Evolutionary conservation across 2,113 vertebrate genomes (phyloP), one percentile per base, ranked within the genome.

Genomic region (Centropristis striata): DNA sequence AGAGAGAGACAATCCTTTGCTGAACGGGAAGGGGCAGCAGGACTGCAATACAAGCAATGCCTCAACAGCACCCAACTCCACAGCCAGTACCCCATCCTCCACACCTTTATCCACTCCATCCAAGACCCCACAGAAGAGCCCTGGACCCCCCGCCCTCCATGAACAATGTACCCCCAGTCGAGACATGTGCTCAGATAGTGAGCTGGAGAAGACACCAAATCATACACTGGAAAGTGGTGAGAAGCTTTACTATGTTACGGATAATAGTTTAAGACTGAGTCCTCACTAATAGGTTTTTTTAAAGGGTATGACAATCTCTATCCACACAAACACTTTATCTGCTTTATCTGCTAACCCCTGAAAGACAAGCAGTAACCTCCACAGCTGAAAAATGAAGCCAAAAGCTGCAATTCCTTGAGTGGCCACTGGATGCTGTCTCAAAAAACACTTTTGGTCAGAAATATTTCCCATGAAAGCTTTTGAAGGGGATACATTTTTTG

Each of bases 141-240:
- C 85, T 4, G 86, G 58, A 59, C 91, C 91, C 7, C 88, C 90
- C n/a, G 53, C 51, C 14, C 87, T 93, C 70, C 78, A 70, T 28
- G 87, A 91, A 47, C 68, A 73, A 37, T 80, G 63, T 54, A 74
- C 68, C 32, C 76, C 83, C 3, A 81, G 93, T 84, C 83, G 70
- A 85, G 94, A 89, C 82, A 75, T 84, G 66, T 93, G 93, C 14
- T 92, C 93, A 23, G 95, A 97, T 68, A 93, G 89, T 1, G 94
- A 94, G 21, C 94, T 84, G 18, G 96, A 97, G 81, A 96, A 87
- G 78, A 95, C 92, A 0, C 92, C 94, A 28, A 93, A 86, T 68
- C 94, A 91, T 70, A 85, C 92, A 25, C 93, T 90, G 64, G 95
- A 96, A 84, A 92, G 93, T 92, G 97, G 97, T 98, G 90, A 93